Evolutionary conservation across 2,113 vertebrate genomes (phyloP), one percentile per base, ranked within the genome.

Genomic region (Callionymus lyra): DNA sequence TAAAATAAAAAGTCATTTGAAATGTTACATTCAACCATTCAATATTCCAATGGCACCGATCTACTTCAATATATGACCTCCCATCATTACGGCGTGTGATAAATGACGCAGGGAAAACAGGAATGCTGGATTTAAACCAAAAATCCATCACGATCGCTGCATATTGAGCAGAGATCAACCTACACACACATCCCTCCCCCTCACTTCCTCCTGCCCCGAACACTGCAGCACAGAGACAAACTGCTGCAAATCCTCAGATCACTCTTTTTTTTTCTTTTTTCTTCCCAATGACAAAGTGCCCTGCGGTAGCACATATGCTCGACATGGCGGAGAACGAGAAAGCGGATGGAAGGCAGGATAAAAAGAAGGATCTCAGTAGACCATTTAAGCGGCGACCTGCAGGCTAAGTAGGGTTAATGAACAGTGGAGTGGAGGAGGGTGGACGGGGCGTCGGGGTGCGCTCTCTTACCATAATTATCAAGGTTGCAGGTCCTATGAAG

Each of bases 401-500:
- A 72, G 86, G 86, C 84, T 66, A 78, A 81, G 82, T 63, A 74
- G 63, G 89, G 88, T 87, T 89, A 92, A 90, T 90, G 84, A 88
- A 80, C 44, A 56, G 49, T 18, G 10, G 44, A 44, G 43, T 35
- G 36, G 32, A 13, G 38, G 14, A 13, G 41, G 34, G 9, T n/a
- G 41, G 2, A 5, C 3, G 8, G 38, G 62, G 10, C 14, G 40
- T 18, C 10, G 27, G 37, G 38, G 38, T 27, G 13, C 73, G 46
- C 48, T 46, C 11, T 49, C 88, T 94, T 89, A 98, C 95, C 95
- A 99, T 97, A 87, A 99, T 99, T 87, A 99, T 99, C 85, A 99
- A 89, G 80, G 93, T 98, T 59, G 94, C 95, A 0, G 95, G 95
- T 82, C 95, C 95, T 87, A 98, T 97, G 88, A 99, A 99, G 82